Base-by-base conservation (phyloP, 2,797 vertebrate genomes). In the Xiphophorus birchmanni region DNA sequence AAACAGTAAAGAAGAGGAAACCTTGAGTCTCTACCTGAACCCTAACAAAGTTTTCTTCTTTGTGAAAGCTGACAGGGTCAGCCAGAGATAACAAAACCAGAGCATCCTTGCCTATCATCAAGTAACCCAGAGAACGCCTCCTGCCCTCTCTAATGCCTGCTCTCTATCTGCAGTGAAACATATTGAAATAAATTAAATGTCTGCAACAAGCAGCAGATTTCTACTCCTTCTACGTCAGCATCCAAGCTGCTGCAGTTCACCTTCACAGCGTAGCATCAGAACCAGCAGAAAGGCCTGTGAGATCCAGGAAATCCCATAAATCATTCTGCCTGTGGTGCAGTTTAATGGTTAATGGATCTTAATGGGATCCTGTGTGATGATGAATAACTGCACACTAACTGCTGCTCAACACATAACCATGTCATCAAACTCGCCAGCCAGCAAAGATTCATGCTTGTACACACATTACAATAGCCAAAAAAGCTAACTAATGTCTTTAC, bases 381-480 rank as follows among this genome's bases (percentile, higher is more conserved):
- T 90, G 58, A 84, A 76, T 86, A 87, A 89, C 80, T 18, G 48
- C 26, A 89, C 52, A 83, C 72, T 86, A 87, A 89, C 80, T 18
- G 65, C 26, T 32, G 18, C 74, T 85, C 82, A 85, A 82, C 80
- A 76, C 84, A 84, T 85, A 87, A 90, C 83, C 44, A 58, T 21
- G 7, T 12, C 40, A 8, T n/a, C 13, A 54, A 50, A 42, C 47
- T n/a, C 12, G 9, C 35, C 15, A 40, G 15, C 15, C 1, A 35
- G 29, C 12, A 63, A 32, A 63, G 4, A 63, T 35, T 63, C 15
- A 35, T 35, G 60, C 60, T 63, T 37, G 21, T 35, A 1, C 32
- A 21, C 18, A 37, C 63, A 10, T 65, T 18, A 65, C 17, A 65
- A 21, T 8, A 37, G 37, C 63, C 35, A 35, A 18, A 35, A 60